A percentile compares a stretch with the other conserved stretches of the same genome.
phyloP scores from a whole-genome alignment of 2,113 vertebrate species.

The Alouatta palliata region DNA sequence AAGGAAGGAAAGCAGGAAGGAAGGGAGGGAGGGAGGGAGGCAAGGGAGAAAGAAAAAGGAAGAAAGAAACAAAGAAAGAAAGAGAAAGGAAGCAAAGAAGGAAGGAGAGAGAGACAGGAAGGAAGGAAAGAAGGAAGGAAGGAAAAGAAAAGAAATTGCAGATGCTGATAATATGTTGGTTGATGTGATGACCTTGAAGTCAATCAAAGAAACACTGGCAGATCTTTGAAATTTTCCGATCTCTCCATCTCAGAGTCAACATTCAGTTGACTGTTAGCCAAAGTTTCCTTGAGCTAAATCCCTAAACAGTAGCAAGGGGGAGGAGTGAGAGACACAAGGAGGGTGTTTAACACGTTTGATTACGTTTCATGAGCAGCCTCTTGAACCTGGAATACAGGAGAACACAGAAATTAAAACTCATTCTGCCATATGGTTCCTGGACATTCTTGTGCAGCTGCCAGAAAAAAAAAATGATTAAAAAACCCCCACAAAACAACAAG shows the following conservation, averaged over 20 bases:
- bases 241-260: not conserved
- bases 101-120: no score
- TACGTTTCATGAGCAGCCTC: not conserved
- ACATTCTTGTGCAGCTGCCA: not conserved
- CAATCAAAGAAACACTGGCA: not conserved
- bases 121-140: no score
- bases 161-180: not conserved
- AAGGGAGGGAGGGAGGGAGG: accelerated
- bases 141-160: not conserved
- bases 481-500: not conserved
- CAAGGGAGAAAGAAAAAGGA: no score
- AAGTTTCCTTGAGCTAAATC: not conserved
- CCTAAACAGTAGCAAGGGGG: accelerated
- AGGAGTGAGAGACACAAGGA: not conserved
- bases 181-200: not conserved
- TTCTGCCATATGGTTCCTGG: not conserved
- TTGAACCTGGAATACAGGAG: not conserved
- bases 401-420: not conserved
- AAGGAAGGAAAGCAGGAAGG: accelerated
- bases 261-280: not conserved
- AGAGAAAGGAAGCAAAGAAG: no score
- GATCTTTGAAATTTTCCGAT: not conserved
- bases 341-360: not conserved
- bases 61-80: no score
- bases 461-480: not conserved